Base-by-base conservation (phyloP, 2,888 invertebrate genomes). In the Celastrina argiolus region DNA sequence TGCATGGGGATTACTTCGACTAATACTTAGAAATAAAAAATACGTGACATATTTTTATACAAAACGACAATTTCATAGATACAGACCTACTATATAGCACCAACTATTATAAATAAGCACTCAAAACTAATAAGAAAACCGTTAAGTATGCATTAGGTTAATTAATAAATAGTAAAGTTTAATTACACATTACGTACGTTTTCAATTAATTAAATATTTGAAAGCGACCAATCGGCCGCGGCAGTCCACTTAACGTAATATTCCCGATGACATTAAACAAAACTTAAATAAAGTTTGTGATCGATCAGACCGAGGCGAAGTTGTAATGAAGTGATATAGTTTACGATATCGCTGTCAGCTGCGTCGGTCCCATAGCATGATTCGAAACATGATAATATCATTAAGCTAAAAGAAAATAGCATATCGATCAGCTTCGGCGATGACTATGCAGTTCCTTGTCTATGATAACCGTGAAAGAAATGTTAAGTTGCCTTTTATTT, bases 271-370 rank as follows among this genome's bases (percentile, higher is more conserved):
- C 31, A 51, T 51, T 51, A 51, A 51, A 51, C 22, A 51, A 51
- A 51, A 51, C 51, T 51, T 56, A 65, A 56, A 36, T 34, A 65
- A 65, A 65, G 65, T 65, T 65, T 65, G 45, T 65, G 51, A 39
- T 56, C 36, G 58, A 31, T 59, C 31, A 18, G 18, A 12, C n/a
- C n/a, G n/a, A n/a, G n/a, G n/a, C 16, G 87, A 89, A 88, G 86
- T 88, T 89, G 82, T 83, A 85, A 86, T 84, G 82, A 85, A 88
- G 85, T 86, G 87, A 87, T 85, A 87, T 85, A 85, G 85, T 82
- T 84, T 79, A 83, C 79, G 79, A 80, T 83, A 79, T 79, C 77
- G 81, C 80, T 84, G 85, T 81, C 89, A 88, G 88, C 89, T 88
- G 89, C 78, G 83, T 79, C 83, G 84, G 80, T 88, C 85, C 84